A percentile compares a stretch with the other conserved stretches of the same genome.
Conservation (phyloP, 2,888 invertebrate genomes). For the Polymixis lichenea region DNA sequence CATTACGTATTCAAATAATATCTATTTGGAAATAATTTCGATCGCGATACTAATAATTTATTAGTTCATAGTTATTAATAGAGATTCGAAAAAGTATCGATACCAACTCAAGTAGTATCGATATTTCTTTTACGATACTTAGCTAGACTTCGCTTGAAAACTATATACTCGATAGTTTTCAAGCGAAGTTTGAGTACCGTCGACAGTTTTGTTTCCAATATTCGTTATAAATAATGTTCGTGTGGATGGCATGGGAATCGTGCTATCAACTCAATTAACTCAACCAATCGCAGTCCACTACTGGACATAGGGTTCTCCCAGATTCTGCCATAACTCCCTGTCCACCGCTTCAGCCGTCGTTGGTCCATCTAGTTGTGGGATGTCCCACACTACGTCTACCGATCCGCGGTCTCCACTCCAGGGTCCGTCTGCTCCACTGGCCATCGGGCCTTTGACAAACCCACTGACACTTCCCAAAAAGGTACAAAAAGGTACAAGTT, state of each 20-base stretch:
- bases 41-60: slow-evolving; percentile 52
- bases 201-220: neutral
- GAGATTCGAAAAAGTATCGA: neutral
- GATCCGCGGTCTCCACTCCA: neutral
- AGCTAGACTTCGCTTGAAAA: too few species aligned
- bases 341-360: neutral
- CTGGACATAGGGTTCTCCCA: neutral
- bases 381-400: neutral
- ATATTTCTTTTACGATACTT: neutral
- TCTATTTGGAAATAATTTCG: slow-evolving; percentile 46
- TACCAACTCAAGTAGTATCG: neutral
- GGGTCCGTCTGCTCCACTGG: neutral
- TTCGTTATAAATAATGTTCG: neutral
- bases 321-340: neutral
- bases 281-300: neutral
- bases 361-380: neutral
- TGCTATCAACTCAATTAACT: neutral
- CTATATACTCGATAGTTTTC: neutral
- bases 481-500: too few species aligned
- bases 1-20: slow-evolving; percentile 53
- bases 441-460: too few species aligned
- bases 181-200: neutral
- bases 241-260: too few species aligned
- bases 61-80: slow-evolving; percentile 30
- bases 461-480: neutral